Evolutionary conservation across 2,113 vertebrate species (phyloP).

Genomic region (Bathybates hornii): DNA sequence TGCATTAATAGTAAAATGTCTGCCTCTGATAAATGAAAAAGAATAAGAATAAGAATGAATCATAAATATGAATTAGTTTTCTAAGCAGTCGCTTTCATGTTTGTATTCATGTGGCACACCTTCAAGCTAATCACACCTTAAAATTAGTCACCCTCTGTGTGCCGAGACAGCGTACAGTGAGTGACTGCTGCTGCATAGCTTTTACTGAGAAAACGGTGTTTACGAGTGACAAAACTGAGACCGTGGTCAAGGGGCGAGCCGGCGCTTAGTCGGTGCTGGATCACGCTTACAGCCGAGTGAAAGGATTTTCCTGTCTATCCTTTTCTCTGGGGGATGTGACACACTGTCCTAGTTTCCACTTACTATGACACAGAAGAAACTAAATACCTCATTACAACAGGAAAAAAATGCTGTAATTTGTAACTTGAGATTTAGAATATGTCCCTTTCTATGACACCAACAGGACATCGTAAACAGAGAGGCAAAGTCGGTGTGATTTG

Average conservation of each 20-base stretch:
- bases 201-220: neutral
- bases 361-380: slow-evolving; percentile 35
- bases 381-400: slow-evolving; percentile 31
- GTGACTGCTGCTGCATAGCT: neutral
- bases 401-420: slow-evolving; percentile 13
- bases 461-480: neutral
- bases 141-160: neutral
- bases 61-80: slow-evolving; percentile 4
- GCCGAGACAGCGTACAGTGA: neutral
- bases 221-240: neutral
- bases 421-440: slow-evolving; percentile 44
- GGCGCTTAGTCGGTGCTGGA: neutral
- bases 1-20: slow-evolving; percentile 4
- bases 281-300: neutral
- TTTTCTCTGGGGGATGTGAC: slow-evolving; percentile 31
- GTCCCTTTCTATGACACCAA: slow-evolving; percentile 16
- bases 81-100: neutral
- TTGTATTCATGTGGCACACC: neutral
- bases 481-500: slow-evolving; percentile 45
- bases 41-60: neutral
- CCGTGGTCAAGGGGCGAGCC: neutral
- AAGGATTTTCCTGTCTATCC: slow-evolving; percentile 19
- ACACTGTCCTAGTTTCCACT: slow-evolving; percentile 57
- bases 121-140: neutral
- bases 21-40: slow-evolving; percentile 11